Evolutionary conservation across 2,113 vertebrate species (phyloP).

Genomic region (Myanophis thanlyinensis): DNA sequence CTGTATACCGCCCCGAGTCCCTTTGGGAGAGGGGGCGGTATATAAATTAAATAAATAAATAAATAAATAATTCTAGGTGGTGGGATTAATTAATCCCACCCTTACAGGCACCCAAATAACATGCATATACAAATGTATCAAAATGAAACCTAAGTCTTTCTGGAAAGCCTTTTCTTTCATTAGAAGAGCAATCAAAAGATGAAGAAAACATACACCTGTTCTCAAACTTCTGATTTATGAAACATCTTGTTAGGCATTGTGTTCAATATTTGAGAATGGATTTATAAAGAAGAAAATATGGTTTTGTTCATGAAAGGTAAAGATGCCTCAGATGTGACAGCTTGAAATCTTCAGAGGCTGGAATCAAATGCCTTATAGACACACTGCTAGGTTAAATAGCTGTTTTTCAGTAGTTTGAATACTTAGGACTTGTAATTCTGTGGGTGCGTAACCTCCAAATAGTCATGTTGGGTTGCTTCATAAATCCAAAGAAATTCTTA

Average conservation of each 20-base stretch:
- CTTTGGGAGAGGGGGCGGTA: too few relatives aligned
- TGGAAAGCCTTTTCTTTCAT: not conserved
- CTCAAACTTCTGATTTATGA: not conserved
- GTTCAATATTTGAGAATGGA: not conserved
- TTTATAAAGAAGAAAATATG: not conserved
- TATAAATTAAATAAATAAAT: too few relatives aligned
- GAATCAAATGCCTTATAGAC: not conserved
- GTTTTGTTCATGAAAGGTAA: not conserved
- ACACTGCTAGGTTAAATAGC: not conserved
- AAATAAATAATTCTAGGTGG: not conserved
- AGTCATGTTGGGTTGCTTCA: not conserved
- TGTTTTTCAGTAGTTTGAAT: not conserved
- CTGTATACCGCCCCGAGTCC: too few relatives aligned
- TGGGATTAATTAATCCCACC: not conserved
- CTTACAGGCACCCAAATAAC: not conserved
- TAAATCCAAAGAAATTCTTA: not conserved
- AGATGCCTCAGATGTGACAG: not conserved
- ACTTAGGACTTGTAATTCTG: not conserved
- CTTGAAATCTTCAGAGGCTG: not conserved
- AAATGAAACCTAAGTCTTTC: not conserved
- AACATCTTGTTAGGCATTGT: not conserved
- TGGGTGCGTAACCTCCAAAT: not conserved
- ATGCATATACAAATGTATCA: not conserved
- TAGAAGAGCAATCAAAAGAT: not conserved
- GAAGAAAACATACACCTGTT: not conserved